phyloP scores from a whole-genome alignment of 2,113 vertebrate species.

The Neolamprologus cancellatus region DNA sequence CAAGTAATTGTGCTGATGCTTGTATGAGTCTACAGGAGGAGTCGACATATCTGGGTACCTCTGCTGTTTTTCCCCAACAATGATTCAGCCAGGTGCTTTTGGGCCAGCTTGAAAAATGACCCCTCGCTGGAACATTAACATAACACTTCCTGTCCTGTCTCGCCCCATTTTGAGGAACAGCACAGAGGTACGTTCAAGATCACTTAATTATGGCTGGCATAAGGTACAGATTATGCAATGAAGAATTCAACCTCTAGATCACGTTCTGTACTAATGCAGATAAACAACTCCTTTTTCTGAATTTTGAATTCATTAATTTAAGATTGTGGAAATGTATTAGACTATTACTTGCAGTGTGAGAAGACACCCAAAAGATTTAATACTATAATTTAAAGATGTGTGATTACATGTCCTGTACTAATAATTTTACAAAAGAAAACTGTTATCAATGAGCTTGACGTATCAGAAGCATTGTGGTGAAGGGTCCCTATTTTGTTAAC shows the following conservation, averaged over 20 bases:
- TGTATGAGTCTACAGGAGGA: not conserved
- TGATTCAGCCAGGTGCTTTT: constrained; percentile 4
- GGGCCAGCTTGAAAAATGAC: not conserved
- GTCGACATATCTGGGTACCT: not conserved
- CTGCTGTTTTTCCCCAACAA: not conserved
- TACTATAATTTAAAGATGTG: not conserved
- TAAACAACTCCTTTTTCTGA: not conserved
- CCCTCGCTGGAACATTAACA: not conserved
- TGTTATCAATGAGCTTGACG: not conserved
- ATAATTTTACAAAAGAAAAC: not conserved
- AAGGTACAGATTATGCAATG: not conserved
- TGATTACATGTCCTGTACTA: not conserved
- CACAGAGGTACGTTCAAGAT: not conserved
- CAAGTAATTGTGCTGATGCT: not conserved
- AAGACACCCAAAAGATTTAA: not conserved
- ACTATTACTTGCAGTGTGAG: not conserved
- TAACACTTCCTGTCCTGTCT: not conserved
- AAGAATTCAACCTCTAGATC: not conserved
- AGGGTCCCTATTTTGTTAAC: not conserved
- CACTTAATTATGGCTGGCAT: not conserved
- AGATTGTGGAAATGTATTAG: not conserved
- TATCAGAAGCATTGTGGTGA: not conserved
- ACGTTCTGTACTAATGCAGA: not conserved
- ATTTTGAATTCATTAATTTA: not conserved
- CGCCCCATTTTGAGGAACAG: not conserved